Conservation (phyloP, 1,140 invertebrate species). For the Mylabris phalerata region DNA sequence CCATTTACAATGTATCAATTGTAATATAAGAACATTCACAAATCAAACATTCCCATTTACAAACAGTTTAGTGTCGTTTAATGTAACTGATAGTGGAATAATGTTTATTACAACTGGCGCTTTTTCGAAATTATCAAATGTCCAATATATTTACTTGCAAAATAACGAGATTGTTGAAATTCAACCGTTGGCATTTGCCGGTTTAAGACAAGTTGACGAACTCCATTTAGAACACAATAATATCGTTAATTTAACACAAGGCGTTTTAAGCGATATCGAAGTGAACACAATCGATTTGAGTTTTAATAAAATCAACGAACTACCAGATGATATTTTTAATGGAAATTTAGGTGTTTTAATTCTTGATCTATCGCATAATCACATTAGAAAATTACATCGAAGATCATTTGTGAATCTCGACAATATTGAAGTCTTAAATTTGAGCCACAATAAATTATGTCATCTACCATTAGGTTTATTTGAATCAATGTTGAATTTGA, state of each 20-base stretch:
- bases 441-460: constrained; percentile 32
- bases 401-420: constrained; percentile 29
- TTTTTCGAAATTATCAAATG: constrained; percentile 26
- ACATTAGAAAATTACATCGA: constrained; percentile 23
- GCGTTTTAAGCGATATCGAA: constrained; percentile 29
- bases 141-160: constrained; percentile 30
- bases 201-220: constrained; percentile 28
- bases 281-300: constrained; percentile 25
- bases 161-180: constrained; percentile 29
- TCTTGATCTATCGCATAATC: constrained; percentile 32
- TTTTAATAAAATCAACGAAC: constrained; percentile 26
- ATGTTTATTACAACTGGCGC: constrained; percentile 19
- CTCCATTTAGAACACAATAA: constrained; percentile 33
- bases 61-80: constrained; percentile 28
- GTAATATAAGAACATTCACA: constrained; percentile 26
- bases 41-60: constrained; percentile 26
- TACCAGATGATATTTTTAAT: constrained; percentile 28
- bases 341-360: constrained; percentile 21
- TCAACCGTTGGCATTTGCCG: constrained; percentile 26
- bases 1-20: constrained; percentile 27
- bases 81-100: constrained; percentile 30
- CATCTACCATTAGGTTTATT: constrained; percentile 33
- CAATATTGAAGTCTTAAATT: constrained; percentile 32
- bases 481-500: constrained; percentile 22
- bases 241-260: constrained; percentile 20